Base-by-base conservation (phyloP, 2,113 vertebrate genomes). In the Macroglossus sobrinus region DNA sequence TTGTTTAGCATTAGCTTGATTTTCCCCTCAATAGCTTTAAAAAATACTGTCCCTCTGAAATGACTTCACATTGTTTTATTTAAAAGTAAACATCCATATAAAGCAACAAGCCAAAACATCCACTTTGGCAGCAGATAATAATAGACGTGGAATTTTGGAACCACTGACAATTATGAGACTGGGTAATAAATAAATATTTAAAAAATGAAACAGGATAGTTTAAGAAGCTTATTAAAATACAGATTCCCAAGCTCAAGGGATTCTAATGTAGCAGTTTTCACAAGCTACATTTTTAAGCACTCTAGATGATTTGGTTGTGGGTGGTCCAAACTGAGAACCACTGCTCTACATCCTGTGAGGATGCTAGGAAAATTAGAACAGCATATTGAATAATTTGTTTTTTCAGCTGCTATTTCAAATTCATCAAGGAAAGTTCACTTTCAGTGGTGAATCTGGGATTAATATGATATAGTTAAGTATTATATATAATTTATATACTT, bases 21-120 rank as follows among this genome's bases (percentile, higher is more conserved):
- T 88, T 84, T 82, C 72, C 3, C 13, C 19, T 90, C 28, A 82
- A 35, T 4, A 30, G 40, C 18, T 94, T 94, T 89, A 35, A 24
- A 94, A 94, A 89, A 55, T 63, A 92, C 3, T 78, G 19, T 50
- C 75, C 63, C 96, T 69, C 55, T 89, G 38, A 91, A 94, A 92
- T 61, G 7, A 72, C 14, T 63, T 94, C 38, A 76, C 1, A 64
- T 4, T 90, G 33, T 50, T 89, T 71, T 76, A 74, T 24, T 80
- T 40, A 55, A 94, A 86, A 57, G n/a, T 63, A 84, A 85, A 80
- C 43, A 81, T 43, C 59, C 43, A 96, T 22, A 50, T 80, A 84
- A 88, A 93, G 57, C 69, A 84, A 64, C 26, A 28, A 59, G 26
- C 43, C 28, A 53, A 3, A 74, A 79, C 33, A 69, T 10, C 18